Evolutionary conservation across 2,797 vertebrate genomes (phyloP).

Genomic region (Acropternis orthonyx): DNA sequence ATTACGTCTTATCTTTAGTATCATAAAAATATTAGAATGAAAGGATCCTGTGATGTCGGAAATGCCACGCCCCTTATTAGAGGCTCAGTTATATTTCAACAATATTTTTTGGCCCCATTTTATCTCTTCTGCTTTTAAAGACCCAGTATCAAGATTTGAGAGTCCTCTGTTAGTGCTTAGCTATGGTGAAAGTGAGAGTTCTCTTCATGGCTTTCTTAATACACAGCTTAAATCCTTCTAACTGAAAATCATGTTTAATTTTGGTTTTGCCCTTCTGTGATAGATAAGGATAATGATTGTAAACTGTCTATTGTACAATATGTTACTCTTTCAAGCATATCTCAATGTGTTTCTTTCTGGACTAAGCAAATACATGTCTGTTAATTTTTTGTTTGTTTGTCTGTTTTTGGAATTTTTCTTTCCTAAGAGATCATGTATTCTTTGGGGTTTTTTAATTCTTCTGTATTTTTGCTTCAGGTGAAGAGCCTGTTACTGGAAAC

Average conservation of each 20-base stretch:
- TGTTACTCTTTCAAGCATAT: background rate
- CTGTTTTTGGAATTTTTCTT: no score
- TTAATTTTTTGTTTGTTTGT: background rate
- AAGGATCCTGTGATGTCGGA: background rate
- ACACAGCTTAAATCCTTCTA: background rate
- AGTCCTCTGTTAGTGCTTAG: background rate
- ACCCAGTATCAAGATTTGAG: background rate
- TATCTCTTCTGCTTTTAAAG: background rate
- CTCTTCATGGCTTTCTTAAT: background rate
- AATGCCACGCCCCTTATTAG: background rate
- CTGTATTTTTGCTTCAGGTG: background rate
- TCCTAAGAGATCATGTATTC: no score
- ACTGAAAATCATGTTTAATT: background rate
- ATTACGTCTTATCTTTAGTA: background rate
- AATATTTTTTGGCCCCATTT: background rate
- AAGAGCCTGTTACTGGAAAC: background rate
- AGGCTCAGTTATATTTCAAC: background rate
- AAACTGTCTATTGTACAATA: background rate
- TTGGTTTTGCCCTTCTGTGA: background rate
- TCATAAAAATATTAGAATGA: background rate
- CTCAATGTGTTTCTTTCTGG: background rate
- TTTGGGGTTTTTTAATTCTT: background rate
- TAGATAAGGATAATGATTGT: background rate
- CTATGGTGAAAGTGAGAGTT: background rate
- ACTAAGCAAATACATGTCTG: background rate